phyloP scores from a whole-genome alignment of 2,797 vertebrate species.

The Perodicticus potto region DNA sequence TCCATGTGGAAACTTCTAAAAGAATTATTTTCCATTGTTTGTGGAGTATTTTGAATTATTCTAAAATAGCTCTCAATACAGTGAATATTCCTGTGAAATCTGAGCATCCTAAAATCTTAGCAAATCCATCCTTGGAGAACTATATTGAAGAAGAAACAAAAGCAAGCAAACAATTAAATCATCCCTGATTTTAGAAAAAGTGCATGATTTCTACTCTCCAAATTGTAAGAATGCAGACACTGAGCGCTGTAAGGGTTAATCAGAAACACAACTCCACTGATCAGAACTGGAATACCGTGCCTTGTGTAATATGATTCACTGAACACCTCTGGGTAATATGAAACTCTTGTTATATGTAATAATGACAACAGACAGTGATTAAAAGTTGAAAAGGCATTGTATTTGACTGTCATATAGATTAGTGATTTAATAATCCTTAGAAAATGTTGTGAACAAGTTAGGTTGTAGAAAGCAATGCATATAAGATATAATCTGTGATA shows the following conservation, averaged over 20 bases:
- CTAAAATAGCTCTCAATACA: slow-evolving; percentile 38
- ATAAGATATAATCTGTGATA: not conserved
- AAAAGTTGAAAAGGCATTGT: not conserved
- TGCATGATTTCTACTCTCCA: not conserved
- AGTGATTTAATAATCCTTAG: not conserved
- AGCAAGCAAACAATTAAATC: not conserved
- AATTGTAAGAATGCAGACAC: not conserved
- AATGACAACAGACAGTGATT: not conserved
- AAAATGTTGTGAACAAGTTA: not conserved
- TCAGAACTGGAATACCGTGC: not conserved
- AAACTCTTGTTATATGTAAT: not conserved
- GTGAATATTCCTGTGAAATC: slow-evolving; percentile 8
- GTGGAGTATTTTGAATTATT: slow-evolving; percentile 34
- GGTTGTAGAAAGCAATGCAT: not conserved
- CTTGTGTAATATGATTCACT: not conserved
- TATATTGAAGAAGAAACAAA: not conserved
- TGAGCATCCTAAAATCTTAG: slow-evolving; percentile 5
- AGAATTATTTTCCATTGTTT: slow-evolving; percentile 44
- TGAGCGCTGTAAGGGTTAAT: not conserved
- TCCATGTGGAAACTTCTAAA: slow-evolving; percentile 43
- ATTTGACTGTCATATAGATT: not conserved
- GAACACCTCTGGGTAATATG: not conserved
- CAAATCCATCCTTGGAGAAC: not conserved
- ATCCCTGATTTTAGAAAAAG: not conserved
- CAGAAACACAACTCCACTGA: not conserved